Base-by-base conservation (phyloP, 2,888 invertebrate genomes). In the Abrostola tripartita region DNA sequence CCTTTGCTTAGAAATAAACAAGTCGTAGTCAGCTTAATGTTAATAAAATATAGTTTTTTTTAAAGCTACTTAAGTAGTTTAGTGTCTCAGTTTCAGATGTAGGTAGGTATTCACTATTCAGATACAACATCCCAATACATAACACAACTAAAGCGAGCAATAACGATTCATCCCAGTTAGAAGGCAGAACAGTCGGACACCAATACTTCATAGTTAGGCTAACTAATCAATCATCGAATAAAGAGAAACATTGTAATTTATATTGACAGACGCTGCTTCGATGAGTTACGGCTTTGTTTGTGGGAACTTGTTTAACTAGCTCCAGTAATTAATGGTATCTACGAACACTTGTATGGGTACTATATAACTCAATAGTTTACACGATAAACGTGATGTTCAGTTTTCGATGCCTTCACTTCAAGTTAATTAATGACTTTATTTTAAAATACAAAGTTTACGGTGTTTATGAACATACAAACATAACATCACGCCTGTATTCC, bases 161-260 rank as follows among this genome's bases (percentile, higher is more conserved):
- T 24, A 24, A 9, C 24, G 44, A 47, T 47, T 24, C 9, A 47
- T 24, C 14, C 14, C 14, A 47, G 44, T 47, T 35, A 24, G 12
- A 1, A 40, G 35, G 7, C 24, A 24, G 42, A 58, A n/a, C 10
- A 24, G 38, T 54, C 38, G 36, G 40, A 53, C 4, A 11, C 44
- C 41, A 37, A 58, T 38, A 64, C 53, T 61, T 63, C 4, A 61
- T 41, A 54, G 42, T 70, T 63, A 24, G 14, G 36, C 5, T 44
- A 63, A 58, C 56, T 37, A 61, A 74, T 77, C 71, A 71, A 72
- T 77, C 59, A 65, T 55, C 41, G 44, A 35, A 42, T 49, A 50
- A 62, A 55, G 51, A 54, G 14, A 12, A 57, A n/a, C 7, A 50
- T 60, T 47, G n/a, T 51, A 35, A 57, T 53, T 72, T 59, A 68